phyloP scores from a whole-genome alignment of 2,113 vertebrate species.

The Glaucidium brasilianum region DNA sequence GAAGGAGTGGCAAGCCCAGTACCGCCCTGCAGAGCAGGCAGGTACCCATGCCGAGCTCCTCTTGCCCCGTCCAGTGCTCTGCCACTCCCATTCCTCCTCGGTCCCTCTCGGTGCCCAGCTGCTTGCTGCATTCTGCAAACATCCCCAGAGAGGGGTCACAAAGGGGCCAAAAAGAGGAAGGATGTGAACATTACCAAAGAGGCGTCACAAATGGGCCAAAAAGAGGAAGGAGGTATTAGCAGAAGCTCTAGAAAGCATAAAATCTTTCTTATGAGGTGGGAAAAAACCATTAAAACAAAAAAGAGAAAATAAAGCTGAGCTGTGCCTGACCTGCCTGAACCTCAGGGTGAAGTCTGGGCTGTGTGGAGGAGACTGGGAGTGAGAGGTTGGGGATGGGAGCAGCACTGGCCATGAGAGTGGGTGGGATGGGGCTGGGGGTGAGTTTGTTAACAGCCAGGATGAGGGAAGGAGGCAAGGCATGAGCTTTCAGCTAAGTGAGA shows the following conservation, averaged over 20 bases:
- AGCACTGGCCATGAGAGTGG: rapidly evolving
- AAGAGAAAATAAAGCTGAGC: not conserved
- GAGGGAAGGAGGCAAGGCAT: not conserved
- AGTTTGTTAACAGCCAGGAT: not conserved
- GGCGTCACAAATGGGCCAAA: too few species aligned
- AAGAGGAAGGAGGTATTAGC: not conserved
- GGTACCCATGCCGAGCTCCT: not conserved
- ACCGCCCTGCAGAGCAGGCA: not conserved
- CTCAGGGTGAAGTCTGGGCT: not conserved
- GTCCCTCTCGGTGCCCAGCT: not conserved
- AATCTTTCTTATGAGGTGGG: not conserved
- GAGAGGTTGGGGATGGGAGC: not conserved
- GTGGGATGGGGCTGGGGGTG: not conserved
- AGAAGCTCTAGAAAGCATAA: not conserved
- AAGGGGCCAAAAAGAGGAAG: not conserved
- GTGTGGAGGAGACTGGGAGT: rapidly evolving
- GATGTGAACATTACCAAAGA: too few species aligned
- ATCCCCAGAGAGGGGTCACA: not conserved
- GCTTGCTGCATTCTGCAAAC: too few species aligned
- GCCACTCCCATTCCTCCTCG: not conserved
- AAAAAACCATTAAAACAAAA: not conserved
- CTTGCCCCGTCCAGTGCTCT: not conserved
- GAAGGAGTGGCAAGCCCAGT: conserved; percentile 2
- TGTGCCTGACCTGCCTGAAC: rapidly evolving
- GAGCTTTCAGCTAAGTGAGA: not conserved